phyloP scores from a whole-genome alignment of 2,113 vertebrate species.

The Acanthochromis polyacanthus region DNA sequence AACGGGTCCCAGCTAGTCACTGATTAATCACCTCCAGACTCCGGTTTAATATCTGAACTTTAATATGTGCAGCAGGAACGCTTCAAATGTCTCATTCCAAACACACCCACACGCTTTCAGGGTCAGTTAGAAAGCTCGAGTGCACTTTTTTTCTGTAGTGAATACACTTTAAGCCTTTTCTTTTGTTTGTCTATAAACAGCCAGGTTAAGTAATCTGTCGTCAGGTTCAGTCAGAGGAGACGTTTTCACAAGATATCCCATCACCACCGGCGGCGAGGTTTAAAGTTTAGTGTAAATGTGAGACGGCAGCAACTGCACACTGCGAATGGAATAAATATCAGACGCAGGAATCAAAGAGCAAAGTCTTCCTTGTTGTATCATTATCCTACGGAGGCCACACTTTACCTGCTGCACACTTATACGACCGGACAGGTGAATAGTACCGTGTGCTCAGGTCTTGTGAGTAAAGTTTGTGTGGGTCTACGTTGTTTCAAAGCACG shows the following conservation, averaged over 20 bases:
- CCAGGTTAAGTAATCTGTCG: constrained; percentile 21
- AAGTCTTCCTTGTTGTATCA: constrained; percentile 55
- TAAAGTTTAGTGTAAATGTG: constrained; percentile 35
- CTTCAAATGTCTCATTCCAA: not conserved
- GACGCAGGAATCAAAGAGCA: constrained; percentile 51
- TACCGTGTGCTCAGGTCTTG: too few relatives aligned
- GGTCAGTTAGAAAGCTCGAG: constrained; percentile 13
- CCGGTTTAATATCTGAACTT: constrained; percentile 30
- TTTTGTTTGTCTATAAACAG: constrained; percentile 70
- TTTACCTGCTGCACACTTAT: constrained; percentile 19
- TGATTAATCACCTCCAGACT: constrained; percentile 57
- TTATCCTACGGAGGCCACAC: constrained; percentile 29
- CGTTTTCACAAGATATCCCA: constrained; percentile 11
- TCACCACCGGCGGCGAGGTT: not conserved
- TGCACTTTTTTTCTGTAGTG: constrained; percentile 21
- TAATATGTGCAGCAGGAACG: not conserved
- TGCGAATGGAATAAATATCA: constrained; percentile 26
- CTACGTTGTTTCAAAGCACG: not conserved
- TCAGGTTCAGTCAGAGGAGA: constrained; percentile 9
- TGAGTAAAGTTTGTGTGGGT: not conserved
- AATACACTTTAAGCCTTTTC: constrained; percentile 52
- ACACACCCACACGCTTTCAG: not conserved
- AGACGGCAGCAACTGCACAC: not conserved
- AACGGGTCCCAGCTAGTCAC: constrained; percentile 31
- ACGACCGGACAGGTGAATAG: not conserved